phyloP scores from a whole-genome alignment of 2,113 vertebrate genomes.

The Trinectes maculatus region DNA sequence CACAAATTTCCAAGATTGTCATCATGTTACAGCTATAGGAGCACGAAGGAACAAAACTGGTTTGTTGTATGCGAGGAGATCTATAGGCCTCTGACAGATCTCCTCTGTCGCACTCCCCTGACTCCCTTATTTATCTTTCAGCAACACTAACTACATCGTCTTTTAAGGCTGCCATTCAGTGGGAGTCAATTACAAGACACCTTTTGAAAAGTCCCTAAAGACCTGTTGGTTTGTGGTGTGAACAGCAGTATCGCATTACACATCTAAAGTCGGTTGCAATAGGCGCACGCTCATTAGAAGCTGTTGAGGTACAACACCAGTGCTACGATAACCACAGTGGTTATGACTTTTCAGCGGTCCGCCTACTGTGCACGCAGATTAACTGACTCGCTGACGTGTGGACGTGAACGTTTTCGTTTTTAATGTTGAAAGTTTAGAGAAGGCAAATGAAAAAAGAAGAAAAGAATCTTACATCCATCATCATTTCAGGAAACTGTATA shows the following conservation, averaged over 20 bases:
- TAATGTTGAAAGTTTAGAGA: conserved; percentile 22
- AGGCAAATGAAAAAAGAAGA: not conserved
- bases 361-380: conserved; percentile 38
- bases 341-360: conserved; percentile 58
- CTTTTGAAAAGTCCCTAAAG: conserved; percentile 59
- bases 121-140: conserved; percentile 35
- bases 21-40: too few species aligned
- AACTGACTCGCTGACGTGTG: conserved; percentile 1
- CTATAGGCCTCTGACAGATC: conserved; percentile 2
- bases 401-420: too few species aligned
- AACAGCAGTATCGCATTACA: conserved; percentile 54
- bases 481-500: not conserved
- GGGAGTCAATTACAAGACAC: conserved; percentile 51
- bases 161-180: conserved; percentile 33
- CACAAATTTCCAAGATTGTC: conserved; percentile 11
- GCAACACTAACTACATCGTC: conserved; percentile 17
- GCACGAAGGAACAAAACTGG: conserved; percentile 20
- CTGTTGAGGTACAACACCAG: conserved; percentile 66
- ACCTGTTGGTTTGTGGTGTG: conserved; percentile 64
- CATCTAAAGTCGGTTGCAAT: conserved; percentile 37
- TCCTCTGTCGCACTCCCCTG: not conserved
- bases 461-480: not conserved
- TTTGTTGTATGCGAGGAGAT: conserved; percentile 19
- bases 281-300: conserved; percentile 48
- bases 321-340: conserved; percentile 54